Conservation (phyloP, 1,140 invertebrate genomes). For the Trichogramma pretiosum region DNA sequence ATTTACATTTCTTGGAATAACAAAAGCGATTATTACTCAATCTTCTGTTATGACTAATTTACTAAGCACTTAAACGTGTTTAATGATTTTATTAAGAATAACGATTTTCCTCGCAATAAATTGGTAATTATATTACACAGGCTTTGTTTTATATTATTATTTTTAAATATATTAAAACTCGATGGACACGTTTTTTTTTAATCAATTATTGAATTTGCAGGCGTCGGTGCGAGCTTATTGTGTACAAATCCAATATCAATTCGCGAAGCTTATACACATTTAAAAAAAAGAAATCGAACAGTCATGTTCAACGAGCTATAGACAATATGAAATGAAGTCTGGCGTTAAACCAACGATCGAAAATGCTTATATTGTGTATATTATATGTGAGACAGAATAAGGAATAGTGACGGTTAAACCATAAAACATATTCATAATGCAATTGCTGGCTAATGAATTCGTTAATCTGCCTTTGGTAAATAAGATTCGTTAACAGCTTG, state of each 20-base stretch:
- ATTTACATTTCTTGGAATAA: conserved; percentile 36
- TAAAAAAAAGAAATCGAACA: too few relatives aligned
- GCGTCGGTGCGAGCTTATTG: conserved; percentile 4
- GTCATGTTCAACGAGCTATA: too few relatives aligned
- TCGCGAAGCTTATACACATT: conserved; percentile 1
- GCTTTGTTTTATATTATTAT: background rate
- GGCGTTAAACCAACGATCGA: too few relatives aligned
- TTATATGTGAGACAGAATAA: too few relatives aligned
- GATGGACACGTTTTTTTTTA: conserved; percentile 10
- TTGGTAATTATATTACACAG: conserved; percentile 19
- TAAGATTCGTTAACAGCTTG: too few relatives aligned
- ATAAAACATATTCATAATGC: too few relatives aligned
- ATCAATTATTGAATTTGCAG: too few relatives aligned
- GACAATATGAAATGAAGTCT: too few relatives aligned
- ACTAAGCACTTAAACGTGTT: conserved; percentile 26
- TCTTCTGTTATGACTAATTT: conserved; percentile 31
- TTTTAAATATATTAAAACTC: conserved; percentile 5
- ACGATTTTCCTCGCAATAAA: conserved; percentile 27
- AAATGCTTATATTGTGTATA: too few relatives aligned
- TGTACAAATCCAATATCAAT: conserved; percentile 1
- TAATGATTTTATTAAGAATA: conserved; percentile 36
- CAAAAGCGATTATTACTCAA: conserved; percentile 44
- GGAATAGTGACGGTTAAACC: too few relatives aligned
- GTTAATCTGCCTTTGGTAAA: too few relatives aligned
- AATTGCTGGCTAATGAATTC: too few relatives aligned